Conservation (phyloP, 2,113 vertebrate genomes). For the Stomatorhinus ivindoensis region DNA sequence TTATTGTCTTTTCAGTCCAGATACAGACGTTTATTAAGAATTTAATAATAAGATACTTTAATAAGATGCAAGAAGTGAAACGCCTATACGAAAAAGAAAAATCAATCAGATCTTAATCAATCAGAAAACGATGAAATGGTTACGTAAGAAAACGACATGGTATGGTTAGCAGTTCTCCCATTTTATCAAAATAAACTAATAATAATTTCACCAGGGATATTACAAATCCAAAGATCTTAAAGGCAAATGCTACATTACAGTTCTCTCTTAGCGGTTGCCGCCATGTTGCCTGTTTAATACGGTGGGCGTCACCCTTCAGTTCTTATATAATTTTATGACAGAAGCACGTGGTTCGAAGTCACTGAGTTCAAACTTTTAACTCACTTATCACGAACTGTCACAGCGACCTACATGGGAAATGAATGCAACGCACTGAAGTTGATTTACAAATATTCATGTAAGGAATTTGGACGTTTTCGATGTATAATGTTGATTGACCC, state of each 20-base stretch:
- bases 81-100: not conserved
- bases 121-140: not conserved
- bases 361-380: constrained; percentile 1
- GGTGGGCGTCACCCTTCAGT: not conserved
- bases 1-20: not conserved
- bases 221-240: not conserved
- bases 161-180: not conserved
- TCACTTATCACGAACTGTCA: constrained; percentile 3
- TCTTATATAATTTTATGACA: constrained; percentile 5
- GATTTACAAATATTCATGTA: not conserved
- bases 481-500: not conserved
- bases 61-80: not conserved
- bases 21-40: not conserved
- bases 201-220: not conserved
- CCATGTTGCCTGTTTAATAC: not conserved
- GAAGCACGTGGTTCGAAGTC: constrained; percentile 4
- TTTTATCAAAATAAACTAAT: not conserved
- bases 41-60: not conserved
- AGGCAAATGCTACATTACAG: not conserved
- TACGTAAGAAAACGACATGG: not conserved
- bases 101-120: not conserved
- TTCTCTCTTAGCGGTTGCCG: not conserved
- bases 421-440: not conserved
- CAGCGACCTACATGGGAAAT: constrained; percentile 1
- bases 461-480: not conserved